These are phyloP conservation scores for Cydia pomonella DNA, from an alignment of 1,140 invertebrate species.

Conservation along the genomic window DNA sequence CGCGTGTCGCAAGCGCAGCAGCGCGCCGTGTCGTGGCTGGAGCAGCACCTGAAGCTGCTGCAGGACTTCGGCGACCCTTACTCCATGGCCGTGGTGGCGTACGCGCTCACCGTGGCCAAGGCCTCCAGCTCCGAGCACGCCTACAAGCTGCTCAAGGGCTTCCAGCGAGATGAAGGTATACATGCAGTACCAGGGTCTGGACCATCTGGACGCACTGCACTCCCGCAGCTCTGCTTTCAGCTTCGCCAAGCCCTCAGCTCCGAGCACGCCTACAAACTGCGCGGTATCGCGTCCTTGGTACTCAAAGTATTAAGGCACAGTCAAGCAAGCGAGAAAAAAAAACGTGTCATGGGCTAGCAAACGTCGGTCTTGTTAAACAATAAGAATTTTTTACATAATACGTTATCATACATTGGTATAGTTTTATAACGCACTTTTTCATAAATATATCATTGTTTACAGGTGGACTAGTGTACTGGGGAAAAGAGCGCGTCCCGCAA, in stretches of 20 bases:
- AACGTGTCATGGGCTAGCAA: too few species aligned
- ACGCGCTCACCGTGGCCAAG: conserved; percentile 90
- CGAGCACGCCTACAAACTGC: not conserved
- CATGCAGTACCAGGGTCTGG: not conserved
- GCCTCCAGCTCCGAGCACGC: conserved; percentile 90
- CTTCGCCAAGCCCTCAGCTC: not conserved
- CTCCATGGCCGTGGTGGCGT: conserved; percentile 93
- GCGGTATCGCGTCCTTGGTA: too few species aligned
- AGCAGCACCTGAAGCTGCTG: conserved; percentile 89
- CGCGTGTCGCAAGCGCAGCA: conserved; percentile 86
- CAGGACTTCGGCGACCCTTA: conserved; percentile 87
- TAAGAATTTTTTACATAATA: too few species aligned
- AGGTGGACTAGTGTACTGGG: conserved; percentile 93
- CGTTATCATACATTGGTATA: too few species aligned
- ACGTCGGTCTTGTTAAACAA: too few species aligned
- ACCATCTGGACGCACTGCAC: not conserved
- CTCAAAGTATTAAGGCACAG: too few species aligned
- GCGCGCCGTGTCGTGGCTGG: conserved; percentile 90
- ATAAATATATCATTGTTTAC: conserved; percentile 25
- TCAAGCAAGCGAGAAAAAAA: too few species aligned
- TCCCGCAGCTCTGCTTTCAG: not conserved
- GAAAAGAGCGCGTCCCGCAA: conserved; percentile 86
- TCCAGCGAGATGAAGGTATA: conserved; percentile 84
- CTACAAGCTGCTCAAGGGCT: conserved; percentile 86
- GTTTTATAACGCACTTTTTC: too few species aligned